Conservation (phyloP, 2,113 vertebrate species). For the Chaetorhynchus papuensis region DNA sequence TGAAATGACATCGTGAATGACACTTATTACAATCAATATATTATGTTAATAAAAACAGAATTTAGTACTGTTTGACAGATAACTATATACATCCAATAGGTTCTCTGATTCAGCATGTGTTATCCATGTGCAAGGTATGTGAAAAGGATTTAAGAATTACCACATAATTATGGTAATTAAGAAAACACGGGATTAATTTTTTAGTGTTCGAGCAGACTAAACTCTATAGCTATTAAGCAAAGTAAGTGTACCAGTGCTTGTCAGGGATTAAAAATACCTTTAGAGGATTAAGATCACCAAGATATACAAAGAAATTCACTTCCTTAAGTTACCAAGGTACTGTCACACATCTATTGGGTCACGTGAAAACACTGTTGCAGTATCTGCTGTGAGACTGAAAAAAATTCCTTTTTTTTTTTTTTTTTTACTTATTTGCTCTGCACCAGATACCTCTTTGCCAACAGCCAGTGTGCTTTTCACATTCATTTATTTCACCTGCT, state of each 20-base stretch:
- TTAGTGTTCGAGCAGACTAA: neutral
- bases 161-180: neutral
- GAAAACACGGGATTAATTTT: neutral
- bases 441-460: neutral
- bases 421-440: neutral
- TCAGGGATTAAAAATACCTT: neutral
- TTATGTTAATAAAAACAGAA: neutral
- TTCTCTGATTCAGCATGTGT: neutral
- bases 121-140: neutral
- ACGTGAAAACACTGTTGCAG: neutral
- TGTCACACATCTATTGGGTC: neutral
- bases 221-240: neutral
- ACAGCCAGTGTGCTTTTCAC: neutral
- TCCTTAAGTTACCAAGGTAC: neutral
- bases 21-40: neutral
- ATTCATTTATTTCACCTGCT: neutral
- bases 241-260: neutral
- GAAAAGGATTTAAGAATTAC: neutral
- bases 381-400: neutral
- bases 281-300: neutral
- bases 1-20: neutral
- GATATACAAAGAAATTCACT: neutral
- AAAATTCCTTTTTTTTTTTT: neutral
- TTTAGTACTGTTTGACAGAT: neutral
- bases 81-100: neutral